Conservation (phyloP, 2,797 vertebrate genomes). For the Artibeus jamaicensis region DNA sequence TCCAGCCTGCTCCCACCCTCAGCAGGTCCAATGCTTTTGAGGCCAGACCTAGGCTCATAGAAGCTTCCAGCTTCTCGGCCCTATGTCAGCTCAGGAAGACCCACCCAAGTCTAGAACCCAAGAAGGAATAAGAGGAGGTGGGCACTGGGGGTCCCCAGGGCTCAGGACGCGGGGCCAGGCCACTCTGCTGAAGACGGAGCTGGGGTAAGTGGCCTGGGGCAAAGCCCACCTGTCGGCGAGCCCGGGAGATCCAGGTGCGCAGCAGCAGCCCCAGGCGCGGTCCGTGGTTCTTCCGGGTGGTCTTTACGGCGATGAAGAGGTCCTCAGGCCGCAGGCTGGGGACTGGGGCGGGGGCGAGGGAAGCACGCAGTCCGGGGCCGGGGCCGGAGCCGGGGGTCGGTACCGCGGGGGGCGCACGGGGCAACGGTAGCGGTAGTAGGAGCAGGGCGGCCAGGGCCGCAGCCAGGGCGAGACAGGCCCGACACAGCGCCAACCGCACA, state of each 20-base stretch:
- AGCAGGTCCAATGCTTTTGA: background rate
- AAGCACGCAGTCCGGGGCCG: background rate
- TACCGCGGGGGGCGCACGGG: background rate
- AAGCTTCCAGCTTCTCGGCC: background rate
- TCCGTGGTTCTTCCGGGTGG: conserved; percentile 93
- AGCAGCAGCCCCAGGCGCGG: conserved; percentile 91
- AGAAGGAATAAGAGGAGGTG: background rate
- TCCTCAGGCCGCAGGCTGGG: conserved; percentile 88
- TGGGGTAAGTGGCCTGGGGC: too few species aligned
- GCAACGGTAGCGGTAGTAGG: conserved; percentile 77
- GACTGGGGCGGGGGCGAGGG: background rate
- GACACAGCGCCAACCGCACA: conserved; percentile 81
- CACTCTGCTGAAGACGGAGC: background rate
- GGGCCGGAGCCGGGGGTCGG: background rate
- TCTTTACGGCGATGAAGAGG: conserved; percentile 96
- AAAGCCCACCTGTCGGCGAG: conserved; percentile 88
- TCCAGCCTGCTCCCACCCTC: background rate
- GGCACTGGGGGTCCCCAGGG: background rate
- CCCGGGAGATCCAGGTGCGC: conserved; percentile 94
- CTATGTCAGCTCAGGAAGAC: background rate
- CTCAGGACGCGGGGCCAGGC: background rate
- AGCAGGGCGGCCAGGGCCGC: conserved; percentile 88
- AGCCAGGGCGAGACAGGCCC: conserved; percentile 90
- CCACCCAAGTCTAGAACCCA: background rate
- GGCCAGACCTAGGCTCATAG: background rate